Percentiles rank a stretch among this genome's conserved stretches.
Conservation (phyloP, 2,113 vertebrate genomes). For the Archilochus colubris region DNA sequence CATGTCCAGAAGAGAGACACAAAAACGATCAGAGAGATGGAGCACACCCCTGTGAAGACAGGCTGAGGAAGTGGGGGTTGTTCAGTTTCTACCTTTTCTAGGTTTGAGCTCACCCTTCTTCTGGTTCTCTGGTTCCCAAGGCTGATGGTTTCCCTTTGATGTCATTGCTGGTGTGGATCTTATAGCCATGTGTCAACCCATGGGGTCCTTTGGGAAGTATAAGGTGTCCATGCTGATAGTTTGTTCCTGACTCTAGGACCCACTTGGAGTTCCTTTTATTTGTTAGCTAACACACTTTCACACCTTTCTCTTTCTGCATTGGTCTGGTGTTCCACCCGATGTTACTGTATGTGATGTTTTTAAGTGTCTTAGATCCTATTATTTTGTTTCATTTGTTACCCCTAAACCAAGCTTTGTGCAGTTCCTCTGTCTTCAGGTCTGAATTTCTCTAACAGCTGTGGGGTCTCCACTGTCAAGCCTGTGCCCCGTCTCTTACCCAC, state of each 20-base stretch:
- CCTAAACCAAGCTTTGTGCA: not conserved
- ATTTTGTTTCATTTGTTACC: not conserved
- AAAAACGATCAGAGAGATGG: too few species aligned
- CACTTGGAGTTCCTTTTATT: not conserved
- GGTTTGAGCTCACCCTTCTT: not conserved
- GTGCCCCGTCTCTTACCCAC: not conserved
- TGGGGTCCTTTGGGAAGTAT: not conserved
- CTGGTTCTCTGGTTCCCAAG: not conserved
- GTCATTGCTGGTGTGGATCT: not conserved
- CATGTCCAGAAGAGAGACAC: too few species aligned
- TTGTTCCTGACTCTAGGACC: not conserved
- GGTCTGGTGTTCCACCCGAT: not conserved
- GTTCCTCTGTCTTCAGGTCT: not conserved
- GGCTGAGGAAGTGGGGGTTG: too few species aligned
- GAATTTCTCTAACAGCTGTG: not conserved
- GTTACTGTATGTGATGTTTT: not conserved
- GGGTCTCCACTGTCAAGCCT: accelerated
- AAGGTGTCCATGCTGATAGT: not conserved
- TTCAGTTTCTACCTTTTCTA: not conserved
- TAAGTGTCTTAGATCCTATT: not conserved
- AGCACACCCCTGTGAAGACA: too few species aligned
- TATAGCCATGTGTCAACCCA: not conserved
- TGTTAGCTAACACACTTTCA: not conserved
- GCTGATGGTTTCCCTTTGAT: not conserved
- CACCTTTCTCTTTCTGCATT: not conserved